phyloP scores from a whole-genome alignment of 1,140 invertebrate genomes.

The Zaprionus davidi region DNA sequence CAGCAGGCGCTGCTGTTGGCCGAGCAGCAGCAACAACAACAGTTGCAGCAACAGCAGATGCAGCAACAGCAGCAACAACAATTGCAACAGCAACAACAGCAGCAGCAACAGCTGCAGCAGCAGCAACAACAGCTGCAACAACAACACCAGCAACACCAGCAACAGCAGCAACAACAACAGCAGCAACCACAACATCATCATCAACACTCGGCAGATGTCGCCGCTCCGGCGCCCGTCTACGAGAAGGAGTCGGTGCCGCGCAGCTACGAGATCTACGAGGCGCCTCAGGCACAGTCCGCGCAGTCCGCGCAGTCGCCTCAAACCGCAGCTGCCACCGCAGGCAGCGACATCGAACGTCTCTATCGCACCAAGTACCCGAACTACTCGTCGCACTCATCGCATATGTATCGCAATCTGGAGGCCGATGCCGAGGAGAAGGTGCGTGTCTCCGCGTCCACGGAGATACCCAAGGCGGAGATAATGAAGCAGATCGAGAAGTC shows the following conservation, averaged over 20 bases:
- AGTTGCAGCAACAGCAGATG: constrained; percentile 12
- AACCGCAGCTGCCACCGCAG: neutral
- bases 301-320: neutral
- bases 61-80: constrained; percentile 25
- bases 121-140: constrained; percentile 29
- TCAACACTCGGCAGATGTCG: constrained; percentile 8
- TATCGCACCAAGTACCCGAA: constrained; percentile 75
- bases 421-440: constrained; percentile 73
- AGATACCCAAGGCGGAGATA: constrained; percentile 83
- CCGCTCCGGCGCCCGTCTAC: constrained; percentile 65
- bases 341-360: constrained; percentile 66
- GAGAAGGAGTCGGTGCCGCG: constrained; percentile 74
- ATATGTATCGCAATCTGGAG: constrained; percentile 51
- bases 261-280: constrained; percentile 71
- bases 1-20: constrained; percentile 46
- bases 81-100: constrained; percentile 15
- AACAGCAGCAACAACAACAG: constrained; percentile 22
- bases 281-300: neutral
- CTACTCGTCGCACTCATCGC: constrained; percentile 34
- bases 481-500: constrained; percentile 83
- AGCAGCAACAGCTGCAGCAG: constrained; percentile 5
- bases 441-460: constrained; percentile 76
- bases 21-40: constrained; percentile 47
- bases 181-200: constrained; percentile 16
- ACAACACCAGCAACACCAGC: constrained; percentile 12